Conservation (phyloP, 1,140 invertebrate genomes). For the Drosophila tropicalis region DNA sequence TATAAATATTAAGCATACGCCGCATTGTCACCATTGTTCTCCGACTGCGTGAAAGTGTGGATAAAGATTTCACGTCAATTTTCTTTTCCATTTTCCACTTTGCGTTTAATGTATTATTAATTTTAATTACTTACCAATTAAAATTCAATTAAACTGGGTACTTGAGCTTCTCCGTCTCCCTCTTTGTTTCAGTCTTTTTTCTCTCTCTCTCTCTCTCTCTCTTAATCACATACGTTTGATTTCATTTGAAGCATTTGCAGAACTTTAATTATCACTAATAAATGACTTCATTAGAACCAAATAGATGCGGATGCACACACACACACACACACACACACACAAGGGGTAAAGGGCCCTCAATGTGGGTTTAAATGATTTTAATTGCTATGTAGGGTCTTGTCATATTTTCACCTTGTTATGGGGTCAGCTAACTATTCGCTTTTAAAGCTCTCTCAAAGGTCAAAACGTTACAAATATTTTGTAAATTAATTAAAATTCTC, state of each 20-base stretch:
- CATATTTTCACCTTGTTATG: background rate
- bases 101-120: slow-evolving; percentile 57
- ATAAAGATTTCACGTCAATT: background rate
- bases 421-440: background rate
- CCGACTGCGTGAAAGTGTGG: background rate
- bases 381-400: background rate
- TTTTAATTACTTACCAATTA: slow-evolving; percentile 79
- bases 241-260: slow-evolving; percentile 22
- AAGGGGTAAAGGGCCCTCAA: background rate
- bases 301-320: background rate
- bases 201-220: slow-evolving; percentile 2
- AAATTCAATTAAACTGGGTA: slow-evolving; percentile 56
- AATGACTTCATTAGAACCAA: slow-evolving; percentile 13
- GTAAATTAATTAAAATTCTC: slow-evolving; percentile 27
- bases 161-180: slow-evolving; percentile 22
- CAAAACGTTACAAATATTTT: background rate
- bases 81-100: slow-evolving; percentile 40
- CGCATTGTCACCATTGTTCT: slow-evolving; percentile 29
- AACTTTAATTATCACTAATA: slow-evolving; percentile 23
- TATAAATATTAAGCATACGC: slow-evolving; percentile 24
- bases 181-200: background rate
- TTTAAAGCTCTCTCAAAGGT: background rate
- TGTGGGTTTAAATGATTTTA: background rate
- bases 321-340: background rate
- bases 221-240: slow-evolving; percentile 24